These are phyloP conservation scores for Linnaemya tessellans DNA, from an alignment of 2,888 invertebrate species.

Conservation along the genomic window DNA sequence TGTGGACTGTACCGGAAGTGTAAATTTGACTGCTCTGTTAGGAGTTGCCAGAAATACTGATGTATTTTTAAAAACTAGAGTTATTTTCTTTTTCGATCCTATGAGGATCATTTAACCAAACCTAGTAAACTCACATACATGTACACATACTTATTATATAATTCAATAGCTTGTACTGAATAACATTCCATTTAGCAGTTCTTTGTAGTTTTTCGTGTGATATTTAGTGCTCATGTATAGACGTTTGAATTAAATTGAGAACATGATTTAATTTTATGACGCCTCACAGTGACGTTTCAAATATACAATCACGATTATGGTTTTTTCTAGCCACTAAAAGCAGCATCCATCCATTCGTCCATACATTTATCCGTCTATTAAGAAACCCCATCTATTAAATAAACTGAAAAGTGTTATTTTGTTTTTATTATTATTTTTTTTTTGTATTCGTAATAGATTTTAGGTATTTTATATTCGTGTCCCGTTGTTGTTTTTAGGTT, in stretches of 20 bases:
- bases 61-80: too few species aligned
- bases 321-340: slow-evolving; percentile 30
- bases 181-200: background rate
- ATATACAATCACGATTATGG: slow-evolving; percentile 53
- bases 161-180: too few species aligned
- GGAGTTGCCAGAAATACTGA: too few species aligned
- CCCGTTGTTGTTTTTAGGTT: slow-evolving; percentile 11
- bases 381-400: slow-evolving; percentile 4
- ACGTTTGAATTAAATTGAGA: slow-evolving; percentile 55
- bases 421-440: too few species aligned
- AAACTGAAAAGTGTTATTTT: slow-evolving; percentile 50
- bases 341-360: slow-evolving; percentile 7
- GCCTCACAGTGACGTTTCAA: slow-evolving; percentile 46
- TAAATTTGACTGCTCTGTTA: too few species aligned
- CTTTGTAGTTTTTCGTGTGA: background rate
- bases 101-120: too few species aligned
- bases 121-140: too few species aligned
- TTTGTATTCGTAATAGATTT: slow-evolving; percentile 40
- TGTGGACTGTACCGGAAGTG: too few species aligned
- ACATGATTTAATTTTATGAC: slow-evolving; percentile 59
- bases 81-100: too few species aligned
- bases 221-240: background rate
- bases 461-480: slow-evolving; percentile 28
- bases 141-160: too few species aligned
- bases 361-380: background rate